Percentiles rank a stretch among this genome's conserved stretches.
phyloP scores from a whole-genome alignment of 2,888 invertebrate genomes.

The Rhaphigaster nebulosa region DNA sequence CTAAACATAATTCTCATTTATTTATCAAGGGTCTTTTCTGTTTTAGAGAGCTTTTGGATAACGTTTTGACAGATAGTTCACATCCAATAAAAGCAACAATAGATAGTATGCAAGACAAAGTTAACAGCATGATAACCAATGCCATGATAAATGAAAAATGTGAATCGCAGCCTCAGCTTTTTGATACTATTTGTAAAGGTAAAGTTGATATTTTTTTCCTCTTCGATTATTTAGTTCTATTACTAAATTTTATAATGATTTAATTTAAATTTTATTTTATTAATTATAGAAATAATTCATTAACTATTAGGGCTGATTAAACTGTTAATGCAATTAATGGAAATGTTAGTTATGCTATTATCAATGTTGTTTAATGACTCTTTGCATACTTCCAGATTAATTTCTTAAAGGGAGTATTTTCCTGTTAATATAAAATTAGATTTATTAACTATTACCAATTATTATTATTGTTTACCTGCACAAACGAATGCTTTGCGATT shows the following conservation, averaged over 20 bases:
- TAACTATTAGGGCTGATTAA: no score
- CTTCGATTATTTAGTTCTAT: background rate
- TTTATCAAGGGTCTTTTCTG: background rate
- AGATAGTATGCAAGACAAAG: constrained; percentile 61
- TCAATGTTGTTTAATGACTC: no score
- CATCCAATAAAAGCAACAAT: constrained; percentile 62
- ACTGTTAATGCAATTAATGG: no score
- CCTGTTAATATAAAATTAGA: no score
- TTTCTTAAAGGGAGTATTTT: no score
- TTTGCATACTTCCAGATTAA: no score
- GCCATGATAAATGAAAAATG: constrained; percentile 43
- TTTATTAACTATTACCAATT: no score
- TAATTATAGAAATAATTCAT: no score
- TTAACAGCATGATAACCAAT: constrained; percentile 57
- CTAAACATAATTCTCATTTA: background rate
- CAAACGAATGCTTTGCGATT: no score
- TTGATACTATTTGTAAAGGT: constrained; percentile 53
- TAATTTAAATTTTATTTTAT: no score
- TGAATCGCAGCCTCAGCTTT: background rate
- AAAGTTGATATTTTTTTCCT: background rate
- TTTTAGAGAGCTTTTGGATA: constrained; percentile 62
- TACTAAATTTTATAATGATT: background rate
- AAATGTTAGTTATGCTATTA: no score
- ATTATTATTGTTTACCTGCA: no score
- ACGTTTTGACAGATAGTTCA: constrained; percentile 61